A percentile compares a stretch with the other conserved stretches of the same genome.
These are phyloP conservation scores for Pedionomus torquatus DNA, from an alignment of 2,113 vertebrate genomes.

Conservation along the genomic window DNA sequence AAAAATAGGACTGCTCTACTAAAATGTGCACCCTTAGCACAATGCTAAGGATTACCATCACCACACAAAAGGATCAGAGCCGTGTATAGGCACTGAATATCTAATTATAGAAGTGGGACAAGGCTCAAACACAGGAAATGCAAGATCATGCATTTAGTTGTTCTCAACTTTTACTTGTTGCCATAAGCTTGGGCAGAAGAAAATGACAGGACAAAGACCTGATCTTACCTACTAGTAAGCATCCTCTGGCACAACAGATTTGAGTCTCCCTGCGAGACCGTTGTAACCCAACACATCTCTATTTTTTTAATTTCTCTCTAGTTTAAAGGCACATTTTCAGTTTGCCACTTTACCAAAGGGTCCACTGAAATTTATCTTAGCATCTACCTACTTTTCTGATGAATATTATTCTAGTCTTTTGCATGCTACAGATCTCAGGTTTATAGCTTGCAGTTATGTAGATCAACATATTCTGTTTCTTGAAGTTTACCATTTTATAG, in stretches of 20 bases:
- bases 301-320: background rate
- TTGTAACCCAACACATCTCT: background rate
- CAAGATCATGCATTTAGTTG: background rate
- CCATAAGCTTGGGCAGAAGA: background rate
- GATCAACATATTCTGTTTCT: background rate
- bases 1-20: background rate
- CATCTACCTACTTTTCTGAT: background rate
- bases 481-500: background rate
- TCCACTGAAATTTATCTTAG: background rate
- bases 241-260: background rate
- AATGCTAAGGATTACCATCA: background rate
- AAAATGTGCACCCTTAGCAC: background rate
- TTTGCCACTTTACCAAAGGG: background rate
- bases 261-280: background rate
- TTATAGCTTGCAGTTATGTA: background rate
- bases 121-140: background rate
- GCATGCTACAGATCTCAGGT: background rate
- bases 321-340: background rate
- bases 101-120: background rate
- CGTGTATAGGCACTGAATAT: background rate
- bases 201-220: background rate
- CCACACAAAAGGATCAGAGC: background rate
- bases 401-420: background rate
- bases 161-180: background rate
- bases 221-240: background rate